These are phyloP conservation scores for Nesometra sesokonis DNA, from an alignment of 35 echinoderm and acorn worm species.

Conservation along the genomic window DNA sequence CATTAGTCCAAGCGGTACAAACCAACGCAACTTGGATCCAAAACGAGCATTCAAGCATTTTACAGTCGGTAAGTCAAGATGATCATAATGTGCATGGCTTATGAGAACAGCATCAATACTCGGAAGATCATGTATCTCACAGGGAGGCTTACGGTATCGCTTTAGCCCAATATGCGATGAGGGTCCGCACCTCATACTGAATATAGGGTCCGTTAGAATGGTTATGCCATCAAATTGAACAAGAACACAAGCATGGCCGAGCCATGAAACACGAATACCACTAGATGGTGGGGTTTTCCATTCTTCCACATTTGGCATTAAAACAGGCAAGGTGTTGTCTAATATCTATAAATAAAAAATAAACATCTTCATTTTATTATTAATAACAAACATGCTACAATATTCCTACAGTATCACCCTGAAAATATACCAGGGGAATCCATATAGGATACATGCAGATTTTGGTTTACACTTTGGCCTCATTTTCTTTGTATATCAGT, in stretches of 20 bases:
- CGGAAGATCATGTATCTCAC: slow-evolving; percentile 56
- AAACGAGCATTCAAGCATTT: slow-evolving; percentile 55
- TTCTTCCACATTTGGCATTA: slow-evolving; percentile 41
- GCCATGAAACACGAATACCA: slow-evolving; percentile 67
- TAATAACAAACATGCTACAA: background rate
- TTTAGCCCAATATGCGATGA: slow-evolving; percentile 41
- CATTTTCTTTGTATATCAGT: too few species aligned
- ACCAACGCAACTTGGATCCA: slow-evolving; percentile 64
- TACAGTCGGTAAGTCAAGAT: slow-evolving; percentile 70
- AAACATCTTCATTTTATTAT: background rate
- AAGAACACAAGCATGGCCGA: slow-evolving; percentile 73
- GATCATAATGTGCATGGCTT: slow-evolving; percentile 91
- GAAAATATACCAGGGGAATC: too few species aligned
- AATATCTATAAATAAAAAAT: slow-evolving; percentile 50
- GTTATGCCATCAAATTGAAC: slow-evolving; percentile 97
- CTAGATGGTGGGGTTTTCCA: slow-evolving; percentile 36
- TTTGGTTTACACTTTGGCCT: too few species aligned
- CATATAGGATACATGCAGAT: too few species aligned
- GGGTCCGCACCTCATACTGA: slow-evolving; percentile 65
- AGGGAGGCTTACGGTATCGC: slow-evolving; percentile 63
- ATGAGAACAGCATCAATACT: slow-evolving; percentile 87
- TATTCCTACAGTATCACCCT: too few species aligned
- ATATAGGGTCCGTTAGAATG: slow-evolving; percentile 82
- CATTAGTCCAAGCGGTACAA: slow-evolving; percentile 62
- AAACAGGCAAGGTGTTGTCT: slow-evolving; percentile 63